These are phyloP conservation scores for Plemyria rubiginata DNA, from an alignment of 2,888 invertebrate species.

Conservation along the genomic window DNA sequence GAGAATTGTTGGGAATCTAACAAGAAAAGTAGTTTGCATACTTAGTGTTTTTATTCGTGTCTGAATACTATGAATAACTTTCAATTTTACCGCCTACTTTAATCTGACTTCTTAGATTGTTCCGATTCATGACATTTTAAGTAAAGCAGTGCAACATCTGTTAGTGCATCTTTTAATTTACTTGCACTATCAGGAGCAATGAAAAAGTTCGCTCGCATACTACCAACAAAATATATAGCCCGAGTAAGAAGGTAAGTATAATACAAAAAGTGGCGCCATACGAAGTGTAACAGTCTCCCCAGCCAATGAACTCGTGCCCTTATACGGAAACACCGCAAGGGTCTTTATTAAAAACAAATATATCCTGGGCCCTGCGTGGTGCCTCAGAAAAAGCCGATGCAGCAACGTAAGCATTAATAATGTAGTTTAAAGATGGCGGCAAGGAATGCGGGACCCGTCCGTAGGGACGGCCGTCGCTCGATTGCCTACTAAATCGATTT, in stretches of 20 bases:
- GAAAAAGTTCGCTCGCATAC: background rate
- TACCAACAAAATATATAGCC: background rate
- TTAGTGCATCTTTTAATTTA: too few relatives aligned
- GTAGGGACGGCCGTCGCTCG: conserved; percentile 46
- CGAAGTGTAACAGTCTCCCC: conserved; percentile 19
- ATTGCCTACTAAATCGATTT: conserved; percentile 29
- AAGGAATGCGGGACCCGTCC: conserved; percentile 71
- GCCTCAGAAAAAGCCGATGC: conserved; percentile 50
- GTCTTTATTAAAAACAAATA: conserved; percentile 79
- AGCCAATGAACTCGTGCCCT: conserved; percentile 24
- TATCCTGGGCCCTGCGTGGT: conserved; percentile 58
- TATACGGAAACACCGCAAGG: conserved; percentile 58
- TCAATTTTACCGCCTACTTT: background rate
- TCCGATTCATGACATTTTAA: background rate
- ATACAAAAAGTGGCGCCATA: conserved; percentile 26
- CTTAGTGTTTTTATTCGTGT: background rate
- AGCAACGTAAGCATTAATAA: conserved; percentile 74
- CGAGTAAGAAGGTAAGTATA: background rate
- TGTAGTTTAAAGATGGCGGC: conserved; percentile 82
- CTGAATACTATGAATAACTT: conserved; percentile 9
- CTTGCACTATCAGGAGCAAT: background rate
- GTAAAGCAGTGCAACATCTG: background rate
- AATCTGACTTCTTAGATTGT: background rate
- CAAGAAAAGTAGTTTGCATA: conserved; percentile 14
- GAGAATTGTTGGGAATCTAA: conserved; percentile 22